phyloP scores from a whole-genome alignment of 2,888 invertebrate species.

The Drosophila mercatorum region DNA sequence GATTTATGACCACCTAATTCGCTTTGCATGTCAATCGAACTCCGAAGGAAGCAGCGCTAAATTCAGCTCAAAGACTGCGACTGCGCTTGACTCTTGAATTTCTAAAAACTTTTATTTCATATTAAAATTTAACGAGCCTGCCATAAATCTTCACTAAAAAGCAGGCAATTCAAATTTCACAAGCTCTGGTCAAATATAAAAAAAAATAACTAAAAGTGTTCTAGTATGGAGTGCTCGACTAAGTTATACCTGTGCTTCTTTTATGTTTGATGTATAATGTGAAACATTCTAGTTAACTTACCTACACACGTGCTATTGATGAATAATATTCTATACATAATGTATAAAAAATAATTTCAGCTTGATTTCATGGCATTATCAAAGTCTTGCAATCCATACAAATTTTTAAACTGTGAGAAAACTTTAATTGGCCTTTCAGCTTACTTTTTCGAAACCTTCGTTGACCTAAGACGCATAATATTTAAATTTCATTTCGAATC shows the following conservation, averaged over 20 bases:
- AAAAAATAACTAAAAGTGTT: neutral
- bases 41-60: conserved; percentile 9
- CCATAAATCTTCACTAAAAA: conserved; percentile 83
- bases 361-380: no score
- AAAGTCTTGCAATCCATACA: no score
- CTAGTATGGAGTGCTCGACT: conserved; percentile 1
- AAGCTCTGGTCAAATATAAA: conserved; percentile 35
- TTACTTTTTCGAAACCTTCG: no score
- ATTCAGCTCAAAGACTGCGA: conserved; percentile 12
- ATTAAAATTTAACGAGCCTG: conserved; percentile 83
- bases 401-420: no score
- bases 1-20: conserved; percentile 73
- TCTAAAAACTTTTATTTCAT: conserved; percentile 80
- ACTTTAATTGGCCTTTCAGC: no score
- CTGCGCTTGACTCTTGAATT: conserved; percentile 39
- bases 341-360: no score
- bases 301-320: no score
- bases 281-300: neutral
- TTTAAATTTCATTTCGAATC: neutral
- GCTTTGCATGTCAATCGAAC: conserved; percentile 76
- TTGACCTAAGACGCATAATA: no score
- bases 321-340: no score
- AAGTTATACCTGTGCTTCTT: neutral
- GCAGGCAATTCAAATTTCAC: conserved; percentile 83
- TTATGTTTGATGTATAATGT: neutral